Evolutionary conservation across 2,888 invertebrate species (phyloP), one percentile per base, ranked within the genome.

Genomic region (Herminia tarsipennalis): DNA sequence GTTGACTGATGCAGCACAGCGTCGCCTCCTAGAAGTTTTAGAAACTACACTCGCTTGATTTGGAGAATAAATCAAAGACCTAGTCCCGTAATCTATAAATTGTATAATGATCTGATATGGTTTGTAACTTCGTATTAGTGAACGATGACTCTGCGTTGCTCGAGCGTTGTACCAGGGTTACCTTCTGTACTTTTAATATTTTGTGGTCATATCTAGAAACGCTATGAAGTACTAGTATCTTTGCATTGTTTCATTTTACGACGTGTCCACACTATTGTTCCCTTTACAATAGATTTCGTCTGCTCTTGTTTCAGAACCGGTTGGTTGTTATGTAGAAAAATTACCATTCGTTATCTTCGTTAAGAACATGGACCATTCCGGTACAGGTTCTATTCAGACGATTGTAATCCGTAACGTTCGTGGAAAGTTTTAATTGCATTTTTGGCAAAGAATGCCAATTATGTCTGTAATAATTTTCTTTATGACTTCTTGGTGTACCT

Each of bases 191-290:
- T n/a, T n/a, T n/a, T n/a, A n/a, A n/a, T n/a, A n/a, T n/a, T n/a
- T n/a, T n/a, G n/a, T n/a, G n/a, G n/a, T 45, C 76, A 53, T 75
- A 68, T 81, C 78, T 51, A 80, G 81, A 53, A 52, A 50, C 57
- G 54, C 51, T 69, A 66, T 37, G 57, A 66, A 70, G 69, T 76
- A 46, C 16, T 35, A 25, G 33, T 47, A 76, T 81, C 81, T 73
- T 72, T 59, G 74, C 75, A 80, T 77, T 82, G 83, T 79, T 81
- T 78, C 77, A 80, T 76, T 80, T 81, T 75, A 82, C 76, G 81
- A 81, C 69, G 70, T 80, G 81, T 82, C 79, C 78, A 76, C 76
- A 77, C 80, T 75, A 83, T 84, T 84, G 84, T 84, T 76, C 70
- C 70, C 63, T 72, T 75, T 71, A 80, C 80, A 77, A 82, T 80